Percentiles rank a stretch among this genome's conserved stretches.
Evolutionary conservation across 2,797 vertebrate species (phyloP).

Genomic region (Centroberyx gerrardi): DNA sequence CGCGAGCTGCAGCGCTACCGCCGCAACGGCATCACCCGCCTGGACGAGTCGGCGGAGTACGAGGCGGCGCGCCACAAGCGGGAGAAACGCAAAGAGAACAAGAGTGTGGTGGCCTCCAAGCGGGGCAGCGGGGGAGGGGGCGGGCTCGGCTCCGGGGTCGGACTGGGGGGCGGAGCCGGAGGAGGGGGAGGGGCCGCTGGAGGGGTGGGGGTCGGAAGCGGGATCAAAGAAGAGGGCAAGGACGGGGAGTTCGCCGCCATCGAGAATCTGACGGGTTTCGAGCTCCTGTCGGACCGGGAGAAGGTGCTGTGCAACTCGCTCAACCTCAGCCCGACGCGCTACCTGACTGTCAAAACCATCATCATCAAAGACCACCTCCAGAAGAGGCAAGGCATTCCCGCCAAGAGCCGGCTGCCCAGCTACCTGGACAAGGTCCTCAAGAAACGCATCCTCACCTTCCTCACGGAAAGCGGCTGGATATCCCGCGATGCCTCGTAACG

Average conservation of each 20-base stretch:
- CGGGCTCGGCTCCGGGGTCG: slow-evolving; percentile 79
- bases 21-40: slow-evolving; percentile 93
- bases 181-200: slow-evolving; percentile 65
- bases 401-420: slow-evolving; percentile 96
- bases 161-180: slow-evolving; percentile 70
- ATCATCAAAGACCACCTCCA: slow-evolving; percentile 98
- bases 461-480: slow-evolving; percentile 99
- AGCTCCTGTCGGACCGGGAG: slow-evolving; percentile 95
- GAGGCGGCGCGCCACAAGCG: slow-evolving; percentile 96
- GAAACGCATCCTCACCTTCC: slow-evolving; percentile 96
- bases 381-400: slow-evolving; percentile 95
- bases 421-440: slow-evolving; percentile 98
- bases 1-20: slow-evolving; percentile 96
- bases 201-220: slow-evolving; percentile 70
- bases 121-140: slow-evolving; percentile 78
- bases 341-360: slow-evolving; percentile 97
- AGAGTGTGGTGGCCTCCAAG: slow-evolving; percentile 87
- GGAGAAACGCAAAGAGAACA: slow-evolving; percentile 96
- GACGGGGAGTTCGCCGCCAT: slow-evolving; percentile 95
- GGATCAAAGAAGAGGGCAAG: slow-evolving; percentile 91
- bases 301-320: slow-evolving; percentile 96
- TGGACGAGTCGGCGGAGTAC: slow-evolving; percentile 95
- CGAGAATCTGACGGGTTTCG: slow-evolving; percentile 94
- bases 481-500: slow-evolving; percentile 93
- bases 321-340: slow-evolving; percentile 94